Evolutionary conservation across 2,888 invertebrate genomes (phyloP).

Genomic region (Aporophyla nigra): DNA sequence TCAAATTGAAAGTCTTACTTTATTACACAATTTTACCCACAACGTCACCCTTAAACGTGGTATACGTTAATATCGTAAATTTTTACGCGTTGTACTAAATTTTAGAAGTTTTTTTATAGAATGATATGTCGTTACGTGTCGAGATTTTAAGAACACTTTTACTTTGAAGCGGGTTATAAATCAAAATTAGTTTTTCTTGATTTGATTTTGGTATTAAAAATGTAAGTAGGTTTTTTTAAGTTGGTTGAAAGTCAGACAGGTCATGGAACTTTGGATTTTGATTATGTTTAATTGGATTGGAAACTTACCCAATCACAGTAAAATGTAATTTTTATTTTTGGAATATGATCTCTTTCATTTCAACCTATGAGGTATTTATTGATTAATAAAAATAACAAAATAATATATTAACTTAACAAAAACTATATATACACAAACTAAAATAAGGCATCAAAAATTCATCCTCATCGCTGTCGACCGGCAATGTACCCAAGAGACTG

Average conservation of each 20-base stretch:
- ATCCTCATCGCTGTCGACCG: too few species aligned
- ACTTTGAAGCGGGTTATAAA: conserved; percentile 42
- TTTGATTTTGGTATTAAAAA: conserved; percentile 27
- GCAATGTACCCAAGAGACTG: too few species aligned
- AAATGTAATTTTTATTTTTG: too few species aligned
- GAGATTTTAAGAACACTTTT: conserved; percentile 35
- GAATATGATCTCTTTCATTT: too few species aligned
- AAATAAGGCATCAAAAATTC: too few species aligned
- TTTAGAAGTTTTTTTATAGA: conserved; percentile 47
- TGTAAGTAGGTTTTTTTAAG: neutral
- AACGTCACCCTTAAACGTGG: conserved; percentile 13
- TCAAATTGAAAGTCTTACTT: conserved; percentile 60
- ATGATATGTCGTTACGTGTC: conserved; percentile 32
- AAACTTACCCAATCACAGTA: neutral
- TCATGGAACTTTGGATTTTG: neutral
- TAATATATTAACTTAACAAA: too few species aligned
- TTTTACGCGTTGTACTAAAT: conserved; percentile 59
- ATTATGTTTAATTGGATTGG: neutral
- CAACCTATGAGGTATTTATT: too few species aligned
- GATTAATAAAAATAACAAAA: too few species aligned
- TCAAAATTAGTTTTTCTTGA: conserved; percentile 54
- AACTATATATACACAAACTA: too few species aligned
- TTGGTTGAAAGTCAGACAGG: neutral
- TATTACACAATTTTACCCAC: conserved; percentile 47
- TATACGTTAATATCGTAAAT: conserved; percentile 61